phyloP scores from a whole-genome alignment of 1,140 invertebrate genomes.

The Caerostris darwini region DNA sequence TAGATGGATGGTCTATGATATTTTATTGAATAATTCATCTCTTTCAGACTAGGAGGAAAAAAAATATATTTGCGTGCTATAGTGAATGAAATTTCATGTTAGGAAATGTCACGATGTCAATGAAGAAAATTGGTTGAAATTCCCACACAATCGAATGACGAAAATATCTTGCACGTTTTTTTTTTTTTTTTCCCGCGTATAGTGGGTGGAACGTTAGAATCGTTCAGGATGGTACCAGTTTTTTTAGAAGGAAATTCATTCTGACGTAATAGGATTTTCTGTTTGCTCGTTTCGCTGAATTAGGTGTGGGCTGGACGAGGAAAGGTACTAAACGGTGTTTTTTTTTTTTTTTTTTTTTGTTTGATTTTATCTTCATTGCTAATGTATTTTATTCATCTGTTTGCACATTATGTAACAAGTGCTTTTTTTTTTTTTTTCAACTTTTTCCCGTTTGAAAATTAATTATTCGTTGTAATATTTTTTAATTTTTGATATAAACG shows the following conservation, averaged over 20 bases:
- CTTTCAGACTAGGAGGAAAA: background rate
- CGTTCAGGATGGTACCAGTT: background rate
- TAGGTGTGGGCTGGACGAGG: background rate
- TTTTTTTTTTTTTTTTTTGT: background rate
- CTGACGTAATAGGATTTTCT: background rate
- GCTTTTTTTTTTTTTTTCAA: too few species aligned
- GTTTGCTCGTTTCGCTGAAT: background rate
- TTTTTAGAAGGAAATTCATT: conserved; percentile 9
- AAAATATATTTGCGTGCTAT: background rate
- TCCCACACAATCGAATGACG: background rate
- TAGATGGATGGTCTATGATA: background rate
- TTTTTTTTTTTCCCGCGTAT: background rate
- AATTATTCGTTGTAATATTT: too few species aligned
- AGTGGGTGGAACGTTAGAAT: background rate
- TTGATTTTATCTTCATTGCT: too few species aligned
- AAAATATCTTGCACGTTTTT: background rate
- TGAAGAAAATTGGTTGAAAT: conserved; percentile 9
- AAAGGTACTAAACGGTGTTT: background rate
- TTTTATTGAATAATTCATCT: background rate
- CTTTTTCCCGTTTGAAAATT: too few species aligned
- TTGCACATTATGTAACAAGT: too few species aligned
- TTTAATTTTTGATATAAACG: too few species aligned
- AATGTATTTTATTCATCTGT: too few species aligned
- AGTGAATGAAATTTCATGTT: conserved; percentile 1
- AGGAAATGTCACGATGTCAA: background rate